Evolutionary conservation across 2,888 invertebrate species (phyloP).

Genomic region (Amphipoea oculea): DNA sequence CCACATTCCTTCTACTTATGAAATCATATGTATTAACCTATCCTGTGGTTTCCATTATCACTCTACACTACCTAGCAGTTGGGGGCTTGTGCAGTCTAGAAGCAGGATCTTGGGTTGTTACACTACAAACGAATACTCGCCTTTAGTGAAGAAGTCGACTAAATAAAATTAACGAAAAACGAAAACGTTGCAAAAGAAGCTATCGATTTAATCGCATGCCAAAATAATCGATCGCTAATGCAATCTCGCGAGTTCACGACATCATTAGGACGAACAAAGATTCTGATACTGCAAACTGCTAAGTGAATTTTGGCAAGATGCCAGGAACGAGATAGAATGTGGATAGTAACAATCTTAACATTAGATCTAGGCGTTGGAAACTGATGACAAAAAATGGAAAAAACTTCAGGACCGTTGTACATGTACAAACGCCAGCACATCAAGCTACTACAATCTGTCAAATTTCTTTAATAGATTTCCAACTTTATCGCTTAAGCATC

Average conservation of each 20-base stretch:
- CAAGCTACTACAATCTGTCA: no score
- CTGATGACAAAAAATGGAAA: neutral
- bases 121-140: no score
- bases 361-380: neutral
- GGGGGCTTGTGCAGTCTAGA: no score
- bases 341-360: neutral
- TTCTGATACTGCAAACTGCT: neutral
- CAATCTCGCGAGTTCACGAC: conserved; percentile 34
- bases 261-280: conserved; percentile 28
- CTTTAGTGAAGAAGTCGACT: neutral
- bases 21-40: no score
- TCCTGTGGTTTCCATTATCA: no score
- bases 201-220: neutral
- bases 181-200: neutral
- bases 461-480: no score
- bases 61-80: no score
- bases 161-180: neutral
- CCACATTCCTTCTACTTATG: no score
- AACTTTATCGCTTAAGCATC: no score
- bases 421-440: no score
- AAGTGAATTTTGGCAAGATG: conserved; percentile 30
- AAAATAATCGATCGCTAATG: conserved; percentile 23
- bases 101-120: no score
- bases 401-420: neutral
- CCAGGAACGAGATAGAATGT: conserved; percentile 16